Evolutionary conservation across 1,140 invertebrate species (phyloP).

Genomic region (Dolichoris vasculosae): DNA sequence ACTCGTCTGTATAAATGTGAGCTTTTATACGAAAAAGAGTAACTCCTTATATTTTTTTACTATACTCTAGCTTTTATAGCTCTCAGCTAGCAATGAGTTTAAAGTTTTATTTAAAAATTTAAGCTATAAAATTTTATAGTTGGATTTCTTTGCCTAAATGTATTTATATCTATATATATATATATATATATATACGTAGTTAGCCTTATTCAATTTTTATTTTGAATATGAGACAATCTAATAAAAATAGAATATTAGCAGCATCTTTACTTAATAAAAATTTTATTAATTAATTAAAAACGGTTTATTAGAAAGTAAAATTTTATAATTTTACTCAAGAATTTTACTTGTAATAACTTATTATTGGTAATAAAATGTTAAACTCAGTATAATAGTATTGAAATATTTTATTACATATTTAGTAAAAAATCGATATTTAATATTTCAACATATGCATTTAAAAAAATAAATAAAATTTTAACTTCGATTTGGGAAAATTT

Average conservation of each 20-base stretch:
- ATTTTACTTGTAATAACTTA: too few species aligned
- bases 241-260: neutral
- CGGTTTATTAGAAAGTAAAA: too few species aligned
- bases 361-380: too few species aligned
- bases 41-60: constrained; percentile 10
- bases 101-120: constrained; percentile 22
- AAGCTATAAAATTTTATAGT: constrained; percentile 1
- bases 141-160: neutral
- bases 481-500: too few species aligned
- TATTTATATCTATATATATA: neutral
- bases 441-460: too few species aligned
- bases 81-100: neutral
- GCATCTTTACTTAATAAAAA: too few species aligned
- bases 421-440: too few species aligned
- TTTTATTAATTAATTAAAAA: too few species aligned
- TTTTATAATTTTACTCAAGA: too few species aligned
- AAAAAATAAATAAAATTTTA: too few species aligned
- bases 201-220: neutral
- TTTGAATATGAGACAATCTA: neutral
- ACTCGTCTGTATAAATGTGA: neutral
- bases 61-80: neutral
- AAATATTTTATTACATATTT: too few species aligned
- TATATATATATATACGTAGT: neutral
- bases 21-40: constrained; percentile 12
- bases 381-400: too few species aligned